Evolutionary conservation across 2,113 vertebrate genomes (phyloP).

Genomic region (Eublepharis macularius): DNA sequence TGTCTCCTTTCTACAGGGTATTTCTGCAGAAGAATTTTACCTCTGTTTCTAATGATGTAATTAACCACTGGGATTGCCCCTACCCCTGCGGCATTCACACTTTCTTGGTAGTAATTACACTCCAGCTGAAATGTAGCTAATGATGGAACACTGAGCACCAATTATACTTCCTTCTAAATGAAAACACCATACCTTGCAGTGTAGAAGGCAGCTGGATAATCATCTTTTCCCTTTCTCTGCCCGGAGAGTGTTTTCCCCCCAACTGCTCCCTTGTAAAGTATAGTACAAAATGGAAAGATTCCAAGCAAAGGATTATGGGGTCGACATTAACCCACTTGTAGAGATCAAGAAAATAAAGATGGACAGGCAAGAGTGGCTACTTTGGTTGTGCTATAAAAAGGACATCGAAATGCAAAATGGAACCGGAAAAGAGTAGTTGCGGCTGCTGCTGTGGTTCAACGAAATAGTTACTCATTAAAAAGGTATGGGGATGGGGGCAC

Average conservation of each 20-base stretch:
- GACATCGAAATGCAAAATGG: neutral
- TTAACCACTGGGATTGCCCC: conserved; percentile 23
- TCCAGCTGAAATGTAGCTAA: conserved; percentile 26
- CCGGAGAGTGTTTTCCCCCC: neutral
- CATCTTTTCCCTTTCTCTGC: neutral
- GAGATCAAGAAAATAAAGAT: neutral
- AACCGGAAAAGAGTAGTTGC: neutral
- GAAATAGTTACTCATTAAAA: neutral
- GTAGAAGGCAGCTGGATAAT: neutral
- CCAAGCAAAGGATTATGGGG: neutral
- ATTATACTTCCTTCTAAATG: conserved; percentile 19
- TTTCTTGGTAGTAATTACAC: conserved; percentile 21
- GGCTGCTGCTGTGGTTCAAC: neutral
- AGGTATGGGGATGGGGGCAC: neutral
- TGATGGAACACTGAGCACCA: conserved; percentile 9
- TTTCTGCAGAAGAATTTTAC: neutral
- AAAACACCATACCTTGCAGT: conserved; percentile 24
- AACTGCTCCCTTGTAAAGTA: neutral
- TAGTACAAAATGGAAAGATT: neutral
- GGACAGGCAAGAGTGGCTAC: neutral
- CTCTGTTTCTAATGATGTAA: conserved; percentile 19
- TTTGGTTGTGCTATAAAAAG: neutral
- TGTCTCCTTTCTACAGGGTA: neutral
- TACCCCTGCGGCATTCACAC: conserved; percentile 6
- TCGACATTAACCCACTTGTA: neutral